Percentiles rank a stretch among this genome's conserved stretches.
Conservation (phyloP, 2,113 vertebrate genomes). For the Mustela nigripes region DNA sequence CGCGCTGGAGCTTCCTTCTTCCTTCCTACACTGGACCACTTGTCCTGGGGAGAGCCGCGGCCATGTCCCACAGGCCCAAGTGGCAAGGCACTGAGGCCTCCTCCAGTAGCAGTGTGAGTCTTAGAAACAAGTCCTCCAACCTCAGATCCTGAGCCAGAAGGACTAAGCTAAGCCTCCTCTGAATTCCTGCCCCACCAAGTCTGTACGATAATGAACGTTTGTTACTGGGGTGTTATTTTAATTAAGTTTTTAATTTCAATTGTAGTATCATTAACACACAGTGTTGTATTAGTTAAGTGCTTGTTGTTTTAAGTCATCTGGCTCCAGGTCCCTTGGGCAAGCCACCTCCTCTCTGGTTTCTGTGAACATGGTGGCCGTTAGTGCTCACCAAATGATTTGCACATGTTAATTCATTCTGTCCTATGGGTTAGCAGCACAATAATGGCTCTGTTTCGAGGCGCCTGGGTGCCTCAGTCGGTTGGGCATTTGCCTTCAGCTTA, state of each 20-base stretch:
- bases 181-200: neutral
- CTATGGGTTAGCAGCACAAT: neutral
- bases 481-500: neutral
- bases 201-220: neutral
- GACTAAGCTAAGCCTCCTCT: neutral
- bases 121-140: neutral
- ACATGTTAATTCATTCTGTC: no score
- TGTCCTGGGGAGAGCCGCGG: neutral
- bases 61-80: neutral
- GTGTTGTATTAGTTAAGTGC: neutral
- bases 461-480: neutral
- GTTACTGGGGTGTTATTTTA: neutral
- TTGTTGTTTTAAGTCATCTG: neutral
- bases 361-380: neutral
- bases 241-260: neutral
- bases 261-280: neutral
- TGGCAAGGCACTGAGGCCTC: neutral
- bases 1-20: neutral
- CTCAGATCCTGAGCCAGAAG: neutral
- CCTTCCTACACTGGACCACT: neutral
- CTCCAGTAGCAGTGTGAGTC: neutral
- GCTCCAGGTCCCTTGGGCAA: neutral
- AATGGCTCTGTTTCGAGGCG: neutral
- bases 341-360: neutral
- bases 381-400: neutral